A percentile compares a stretch with the other conserved stretches of the same genome.
These are phyloP conservation scores for Crematogaster levior DNA, from an alignment of 2,888 invertebrate genomes.

Conservation along the genomic window DNA sequence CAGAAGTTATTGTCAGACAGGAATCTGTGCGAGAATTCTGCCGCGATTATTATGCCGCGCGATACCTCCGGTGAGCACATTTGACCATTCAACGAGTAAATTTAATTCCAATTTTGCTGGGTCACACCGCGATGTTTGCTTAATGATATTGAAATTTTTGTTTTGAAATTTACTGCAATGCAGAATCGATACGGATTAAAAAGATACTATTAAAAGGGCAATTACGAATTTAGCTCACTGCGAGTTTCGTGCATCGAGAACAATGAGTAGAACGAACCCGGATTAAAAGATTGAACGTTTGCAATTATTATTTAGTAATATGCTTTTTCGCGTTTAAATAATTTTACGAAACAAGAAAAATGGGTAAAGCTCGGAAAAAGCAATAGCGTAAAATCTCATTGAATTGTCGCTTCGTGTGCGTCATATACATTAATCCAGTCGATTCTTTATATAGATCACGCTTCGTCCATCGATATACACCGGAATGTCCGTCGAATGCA, in stretches of 20 bases:
- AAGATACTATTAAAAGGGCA: constrained; percentile 35
- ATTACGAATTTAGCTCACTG: constrained; percentile 20
- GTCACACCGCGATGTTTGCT: background rate
- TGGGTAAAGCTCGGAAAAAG: background rate
- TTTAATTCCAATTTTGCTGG: constrained; percentile 14
- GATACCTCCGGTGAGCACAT: background rate
- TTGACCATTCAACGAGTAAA: constrained; percentile 17
- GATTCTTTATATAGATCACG: constrained; percentile 47
- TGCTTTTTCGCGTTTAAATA: background rate
- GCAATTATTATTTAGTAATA: constrained; percentile 1
- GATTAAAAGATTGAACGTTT: constrained; percentile 31
- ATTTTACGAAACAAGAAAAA: background rate
- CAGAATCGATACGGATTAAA: constrained; percentile 31
- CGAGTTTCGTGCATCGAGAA: background rate
- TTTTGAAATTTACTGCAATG: background rate
- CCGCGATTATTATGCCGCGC: constrained; percentile 21
- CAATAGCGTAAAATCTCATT: constrained; percentile 20
- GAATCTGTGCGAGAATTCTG: constrained; percentile 22
- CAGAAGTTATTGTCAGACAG: constrained; percentile 50
- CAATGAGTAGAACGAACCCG: background rate
- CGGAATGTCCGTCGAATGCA: constrained; percentile 63
- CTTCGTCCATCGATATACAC: constrained; percentile 29
- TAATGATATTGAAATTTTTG: constrained; percentile 28
- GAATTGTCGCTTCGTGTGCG: constrained; percentile 2
- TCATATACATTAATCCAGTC: constrained; percentile 27